phyloP scores from a whole-genome alignment of 2,113 vertebrate genomes.

The Mustela lutreola region DNA sequence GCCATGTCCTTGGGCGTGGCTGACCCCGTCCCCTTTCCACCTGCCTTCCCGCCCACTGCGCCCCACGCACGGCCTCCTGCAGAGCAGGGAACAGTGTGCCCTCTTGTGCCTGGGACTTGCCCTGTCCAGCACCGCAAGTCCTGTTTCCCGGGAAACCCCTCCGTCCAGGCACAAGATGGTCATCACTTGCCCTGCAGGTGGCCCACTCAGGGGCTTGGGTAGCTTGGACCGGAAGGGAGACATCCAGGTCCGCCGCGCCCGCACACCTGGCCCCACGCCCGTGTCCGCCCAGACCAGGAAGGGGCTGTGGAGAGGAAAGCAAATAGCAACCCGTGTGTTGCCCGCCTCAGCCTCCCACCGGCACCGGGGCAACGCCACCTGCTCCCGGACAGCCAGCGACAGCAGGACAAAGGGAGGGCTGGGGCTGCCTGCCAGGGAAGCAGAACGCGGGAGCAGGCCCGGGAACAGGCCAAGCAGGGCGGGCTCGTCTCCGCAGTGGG shows the following conservation, averaged over 20 bases:
- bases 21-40: not conserved
- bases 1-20: not conserved
- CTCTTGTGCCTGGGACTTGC: not conserved
- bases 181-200: not conserved
- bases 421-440: not conserved
- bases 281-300: not conserved
- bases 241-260: not conserved
- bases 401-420: not conserved
- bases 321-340: not conserved
- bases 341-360: not conserved
- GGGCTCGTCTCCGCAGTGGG: too few relatives aligned
- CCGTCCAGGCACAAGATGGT: accelerated
- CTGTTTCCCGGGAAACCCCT: not conserved
- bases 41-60: not conserved
- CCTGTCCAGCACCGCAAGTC: not conserved
- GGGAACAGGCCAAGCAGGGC: not conserved
- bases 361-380: not conserved
- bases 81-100: not conserved
- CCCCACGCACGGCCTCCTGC: not conserved
- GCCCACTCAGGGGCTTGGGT: not conserved
- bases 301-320: not conserved
- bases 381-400: not conserved
- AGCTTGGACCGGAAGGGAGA: not conserved
- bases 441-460: not conserved
- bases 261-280: not conserved